Evolutionary conservation across 2,888 invertebrate species (phyloP), one percentile per base, ranked within the genome.

Genomic region (Desoria tigrina): DNA sequence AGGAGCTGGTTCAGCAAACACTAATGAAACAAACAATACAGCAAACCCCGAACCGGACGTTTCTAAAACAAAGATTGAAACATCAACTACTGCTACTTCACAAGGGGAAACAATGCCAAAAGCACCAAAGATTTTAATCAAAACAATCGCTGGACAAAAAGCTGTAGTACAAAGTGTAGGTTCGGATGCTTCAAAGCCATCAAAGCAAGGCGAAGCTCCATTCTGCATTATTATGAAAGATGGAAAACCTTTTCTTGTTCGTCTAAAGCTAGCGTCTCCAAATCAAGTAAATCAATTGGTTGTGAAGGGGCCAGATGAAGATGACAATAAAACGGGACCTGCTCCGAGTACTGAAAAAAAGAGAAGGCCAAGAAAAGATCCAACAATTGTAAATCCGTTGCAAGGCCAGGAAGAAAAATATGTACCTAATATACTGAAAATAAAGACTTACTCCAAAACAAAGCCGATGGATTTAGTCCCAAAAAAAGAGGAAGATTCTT

Each of bases 161-260:
- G 62, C 66, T 4, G 68, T 72, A 16, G 66, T 70, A n/a, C 66
- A 68, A 23, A 50, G 28, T 21, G 24, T 63, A 21, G 42, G 27
- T 9, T 42, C 63, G 16, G 14, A 54, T 26, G 23, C 32, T n/a
- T 6, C 54, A 7, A 50, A 51, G 16, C 49, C 61, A 4, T 27
- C 49, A 2, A 57, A 57, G n/a, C 57, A 57, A 24, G 42, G 37
- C 1, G 60, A 32, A 2, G 56, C 49, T n/a, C 55, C 50, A 18
- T 59, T 45, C 23, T 72, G 68, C 45, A 32, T 71, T n/a, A 56
- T 72, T 27, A 62, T 66, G 14, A 66, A 63, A 27, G 72, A 72
- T 57, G 74, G 71, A 14, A 71, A 69, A 59, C 64, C 63, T 42
- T 67, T 69, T 59, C 54, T 74, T 11, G 63, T 74, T 55, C 65